A percentile compares a stretch with the other conserved stretches of the same genome.
phyloP scores from a whole-genome alignment of 2,113 vertebrate genomes.

The Taxidea taxus region DNA sequence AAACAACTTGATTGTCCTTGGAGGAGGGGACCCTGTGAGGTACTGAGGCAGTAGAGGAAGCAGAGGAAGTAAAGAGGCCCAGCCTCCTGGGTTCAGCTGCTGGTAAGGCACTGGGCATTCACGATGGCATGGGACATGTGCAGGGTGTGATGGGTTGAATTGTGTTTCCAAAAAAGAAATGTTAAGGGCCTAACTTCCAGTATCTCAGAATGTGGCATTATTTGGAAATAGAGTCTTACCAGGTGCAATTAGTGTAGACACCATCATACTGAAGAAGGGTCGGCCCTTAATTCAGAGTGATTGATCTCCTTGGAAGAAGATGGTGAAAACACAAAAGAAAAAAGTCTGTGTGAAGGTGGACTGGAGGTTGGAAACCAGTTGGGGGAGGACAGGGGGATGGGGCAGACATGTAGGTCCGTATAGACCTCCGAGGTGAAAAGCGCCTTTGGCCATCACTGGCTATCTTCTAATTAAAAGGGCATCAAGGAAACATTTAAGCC shows the following conservation, averaged over 20 bases:
- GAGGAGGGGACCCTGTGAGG: neutral
- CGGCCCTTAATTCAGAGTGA: neutral
- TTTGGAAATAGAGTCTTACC: neutral
- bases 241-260: neutral
- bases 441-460: neutral
- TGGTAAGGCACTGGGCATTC: no score
- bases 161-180: neutral
- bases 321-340: neutral
- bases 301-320: neutral
- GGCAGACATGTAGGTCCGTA: neutral
- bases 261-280: neutral
- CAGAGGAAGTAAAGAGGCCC: neutral
- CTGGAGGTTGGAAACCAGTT: neutral
- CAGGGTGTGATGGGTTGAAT: neutral
- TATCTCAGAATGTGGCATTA: neutral
- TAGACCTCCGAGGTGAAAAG: neutral
- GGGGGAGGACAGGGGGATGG: neutral
- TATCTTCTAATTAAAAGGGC: neutral
- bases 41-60: neutral
- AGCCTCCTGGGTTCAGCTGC: accelerated
- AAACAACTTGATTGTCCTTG: neutral
- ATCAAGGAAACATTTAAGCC: neutral
- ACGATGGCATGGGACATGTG: neutral
- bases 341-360: neutral
- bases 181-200: neutral